Evolutionary conservation across 2,888 invertebrate genomes (phyloP).

Genomic region (Melieria picta): DNA sequence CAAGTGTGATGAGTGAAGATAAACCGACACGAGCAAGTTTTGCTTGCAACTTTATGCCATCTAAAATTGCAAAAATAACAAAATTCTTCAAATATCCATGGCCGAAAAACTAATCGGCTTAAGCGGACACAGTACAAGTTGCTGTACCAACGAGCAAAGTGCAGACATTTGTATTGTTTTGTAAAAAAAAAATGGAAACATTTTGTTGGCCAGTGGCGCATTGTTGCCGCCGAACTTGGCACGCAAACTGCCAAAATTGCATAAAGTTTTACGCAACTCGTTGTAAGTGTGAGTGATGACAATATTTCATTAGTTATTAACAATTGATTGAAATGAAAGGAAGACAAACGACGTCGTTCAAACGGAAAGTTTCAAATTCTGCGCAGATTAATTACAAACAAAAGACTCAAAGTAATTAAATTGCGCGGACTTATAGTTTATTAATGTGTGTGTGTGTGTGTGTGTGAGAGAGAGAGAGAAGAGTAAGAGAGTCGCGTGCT

Average conservation of each 20-base stretch:
- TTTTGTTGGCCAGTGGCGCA: neutral
- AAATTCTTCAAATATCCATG: too few relatives aligned
- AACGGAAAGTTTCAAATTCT: slow-evolving; percentile 13
- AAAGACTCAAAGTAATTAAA: slow-evolving; percentile 16
- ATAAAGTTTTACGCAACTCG: too few relatives aligned
- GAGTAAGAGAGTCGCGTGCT: neutral
- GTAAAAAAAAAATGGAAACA: too few relatives aligned
- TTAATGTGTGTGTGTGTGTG: neutral
- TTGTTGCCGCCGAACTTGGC: neutral
- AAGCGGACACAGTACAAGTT: too few relatives aligned
- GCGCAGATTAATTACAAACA: slow-evolving; percentile 13
- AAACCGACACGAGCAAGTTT: too few relatives aligned
- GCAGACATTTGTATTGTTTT: too few relatives aligned
- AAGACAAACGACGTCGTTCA: neutral
- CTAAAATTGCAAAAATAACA: too few relatives aligned
- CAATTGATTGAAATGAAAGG: slow-evolving; percentile 17
- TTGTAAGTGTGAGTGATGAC: slow-evolving; percentile 8
- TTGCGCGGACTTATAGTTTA: neutral
- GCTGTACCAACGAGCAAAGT: too few relatives aligned
- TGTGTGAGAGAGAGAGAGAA: neutral
- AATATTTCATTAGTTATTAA: slow-evolving; percentile 25
- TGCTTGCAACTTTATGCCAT: too few relatives aligned
- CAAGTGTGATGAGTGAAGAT: too few relatives aligned
- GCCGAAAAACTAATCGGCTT: too few relatives aligned
- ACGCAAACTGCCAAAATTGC: neutral